Evolutionary conservation across 2,888 invertebrate species (phyloP).

Genomic region (Bursaphelenchus okinawaensis): DNA sequence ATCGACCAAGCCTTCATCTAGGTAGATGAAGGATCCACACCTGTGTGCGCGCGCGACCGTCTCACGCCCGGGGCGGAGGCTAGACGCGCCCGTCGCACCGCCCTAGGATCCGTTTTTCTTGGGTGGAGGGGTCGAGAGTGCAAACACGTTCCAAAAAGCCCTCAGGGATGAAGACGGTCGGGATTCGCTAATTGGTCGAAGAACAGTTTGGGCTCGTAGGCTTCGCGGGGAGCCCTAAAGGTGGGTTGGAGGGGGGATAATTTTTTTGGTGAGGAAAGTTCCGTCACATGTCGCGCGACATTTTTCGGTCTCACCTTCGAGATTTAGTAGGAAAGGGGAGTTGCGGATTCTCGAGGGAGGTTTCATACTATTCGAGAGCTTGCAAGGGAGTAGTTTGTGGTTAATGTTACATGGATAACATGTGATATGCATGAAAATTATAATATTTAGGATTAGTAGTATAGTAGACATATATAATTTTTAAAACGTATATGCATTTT

Average conservation of each 20-base stretch:
- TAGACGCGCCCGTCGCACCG: not conserved
- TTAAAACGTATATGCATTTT: too few relatives aligned
- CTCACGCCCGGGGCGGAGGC: not conserved
- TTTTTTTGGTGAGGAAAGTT: too few relatives aligned
- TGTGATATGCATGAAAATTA: too few relatives aligned
- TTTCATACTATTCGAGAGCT: too few relatives aligned
- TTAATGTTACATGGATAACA: too few relatives aligned
- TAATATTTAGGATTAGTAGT: too few relatives aligned
- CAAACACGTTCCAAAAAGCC: not conserved
- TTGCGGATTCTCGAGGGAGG: not conserved
- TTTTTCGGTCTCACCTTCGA: not conserved
- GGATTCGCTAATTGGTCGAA: not conserved
- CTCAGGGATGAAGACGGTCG: not conserved
- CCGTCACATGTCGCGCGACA: not conserved
- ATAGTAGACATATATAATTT: too few relatives aligned
- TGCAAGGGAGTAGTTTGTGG: too few relatives aligned
- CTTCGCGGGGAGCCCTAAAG: too few relatives aligned
- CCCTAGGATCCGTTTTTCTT: not conserved
- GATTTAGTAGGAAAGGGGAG: not conserved
- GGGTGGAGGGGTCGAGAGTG: not conserved
- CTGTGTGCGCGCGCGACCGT: not conserved
- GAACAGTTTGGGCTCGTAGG: too few relatives aligned
- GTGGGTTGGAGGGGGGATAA: too few relatives aligned
- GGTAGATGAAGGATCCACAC: not conserved
- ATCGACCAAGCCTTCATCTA: not conserved